Base-by-base conservation (phyloP, 2,888 invertebrate species). In the Metacarcinus magister region DNA sequence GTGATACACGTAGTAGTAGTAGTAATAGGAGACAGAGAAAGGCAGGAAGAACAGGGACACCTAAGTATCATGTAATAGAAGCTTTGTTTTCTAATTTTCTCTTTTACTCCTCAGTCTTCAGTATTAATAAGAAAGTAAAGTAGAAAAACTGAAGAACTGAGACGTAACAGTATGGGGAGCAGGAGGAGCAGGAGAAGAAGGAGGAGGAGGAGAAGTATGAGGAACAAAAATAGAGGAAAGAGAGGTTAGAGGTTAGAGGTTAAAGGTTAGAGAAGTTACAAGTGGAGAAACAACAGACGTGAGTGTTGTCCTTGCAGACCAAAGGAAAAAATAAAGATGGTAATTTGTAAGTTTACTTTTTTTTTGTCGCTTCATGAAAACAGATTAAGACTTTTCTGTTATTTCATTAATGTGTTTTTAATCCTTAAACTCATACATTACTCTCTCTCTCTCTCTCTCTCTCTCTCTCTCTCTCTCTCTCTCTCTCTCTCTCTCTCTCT, bases 361-460 rank as follows among this genome's bases (percentile, higher is more conserved):
- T 10, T 10, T 46, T 10, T 46, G 5, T 46, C 46, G n/a, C n/a
- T n/a, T n/a, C n/a, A n/a, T n/a, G n/a, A n/a, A n/a, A 5, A 54
- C 54, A 5, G 7, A 13, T 54, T 54, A 5, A 5, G n/a, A 28
- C 87, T 82, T 19, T 32, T 54, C 7, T 54, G 54, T 54, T 54
- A 4, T 44, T 91, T 44, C 23, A 13, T 91, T 46, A 43, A 23
- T 91, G 7, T 91, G 23, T 32, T 46, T 91, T 44, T 43, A 43
- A 23, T 13, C 43, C 91, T 91, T 46, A 43, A 3, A 44, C 91
- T 43, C 39, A 43, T 46, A 43, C 43, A 54, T 92, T 8, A 1
- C 46, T 92, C 43, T 90, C 90, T 90, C 39, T 90, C 90, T 90
- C 90, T 90, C 90, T 90, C 90, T 90, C 4, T 90, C 90, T 90